Base-by-base conservation (phyloP, 2,797 vertebrate species). In the Nyctibius grandis region DNA sequence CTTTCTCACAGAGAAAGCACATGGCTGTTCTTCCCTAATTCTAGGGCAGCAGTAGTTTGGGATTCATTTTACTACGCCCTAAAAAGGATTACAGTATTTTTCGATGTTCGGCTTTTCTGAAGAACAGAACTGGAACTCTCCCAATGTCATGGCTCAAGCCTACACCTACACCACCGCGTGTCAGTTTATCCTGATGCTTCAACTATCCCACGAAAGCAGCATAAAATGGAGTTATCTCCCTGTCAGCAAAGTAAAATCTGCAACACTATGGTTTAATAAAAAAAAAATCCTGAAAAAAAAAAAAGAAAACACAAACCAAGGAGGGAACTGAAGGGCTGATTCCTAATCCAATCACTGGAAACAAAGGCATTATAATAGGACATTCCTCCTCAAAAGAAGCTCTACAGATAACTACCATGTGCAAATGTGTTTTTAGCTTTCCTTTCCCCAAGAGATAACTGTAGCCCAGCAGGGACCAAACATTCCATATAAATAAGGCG, bases 401-500 rank as follows among this genome's bases (percentile, higher is more conserved):
- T 36, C 95, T 94, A 89, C 89, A 79, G 69, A 69, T 61, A 54
- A 38, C 50, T 77, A 93, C 63, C 47, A 34, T 73, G 85, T 95
- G 95, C 96, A 95, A 85, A 94, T 40, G 72, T 89, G 80, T n/a
- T 56, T 88, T 83, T 57, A 40, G 95, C 92, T 95, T 95, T 92
- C 95, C 95, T 89, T 90, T 89, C 70, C 90, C 93, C 91, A 47
- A 53, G 90, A 82, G 83, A 61, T 63, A 94, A 73, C 80, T 65
- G 19, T 48, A 89, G 89, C 84, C 93, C 82, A 85, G 95, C 96
- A 85, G 93, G 79, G 94, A 92, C 92, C 92, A 87, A 91, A 89
- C 95, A 96, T 98, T 97, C 97, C 98, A 90, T 61, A 96, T 93
- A 98, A 98, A 98, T 99, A 99, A 99, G 99, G 99, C 98, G 96